These are phyloP conservation scores for Pungitius pungitius DNA, from an alignment of 2,113 vertebrate species.

Conservation along the genomic window DNA sequence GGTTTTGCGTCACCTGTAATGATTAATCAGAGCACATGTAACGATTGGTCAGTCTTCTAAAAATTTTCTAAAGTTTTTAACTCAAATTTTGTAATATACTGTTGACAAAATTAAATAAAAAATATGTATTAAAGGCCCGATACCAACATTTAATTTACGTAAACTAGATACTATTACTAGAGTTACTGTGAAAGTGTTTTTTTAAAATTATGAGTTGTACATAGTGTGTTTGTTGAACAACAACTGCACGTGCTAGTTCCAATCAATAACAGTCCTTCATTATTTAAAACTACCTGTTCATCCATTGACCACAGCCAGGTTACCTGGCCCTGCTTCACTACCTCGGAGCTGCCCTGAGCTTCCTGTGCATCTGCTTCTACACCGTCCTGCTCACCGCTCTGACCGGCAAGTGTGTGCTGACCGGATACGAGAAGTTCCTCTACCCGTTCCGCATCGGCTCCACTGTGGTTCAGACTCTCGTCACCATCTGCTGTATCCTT, in stretches of 20 bases:
- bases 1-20: slow-evolving; percentile 11
- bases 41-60: background rate
- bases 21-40: slow-evolving; percentile 6
- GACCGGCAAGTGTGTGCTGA: slow-evolving; percentile 73
- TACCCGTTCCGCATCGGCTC: slow-evolving; percentile 68
- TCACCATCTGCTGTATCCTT: slow-evolving; percentile 83
- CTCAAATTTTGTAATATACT: background rate
- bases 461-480: slow-evolving; percentile 63
- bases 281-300: background rate
- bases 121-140: background rate
- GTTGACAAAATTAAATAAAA: background rate
- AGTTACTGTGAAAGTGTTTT: too few relatives aligned
- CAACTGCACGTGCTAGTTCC: background rate
- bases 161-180: background rate
- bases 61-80: background rate
- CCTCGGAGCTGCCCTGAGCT: slow-evolving; percentile 80
- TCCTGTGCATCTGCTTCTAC: slow-evolving; percentile 79
- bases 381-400: slow-evolving; percentile 70
- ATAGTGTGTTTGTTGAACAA: background rate
- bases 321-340: slow-evolving; percentile 73
- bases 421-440: slow-evolving; percentile 74
- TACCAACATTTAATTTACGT: background rate
- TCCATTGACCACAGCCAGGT: slow-evolving; percentile 60
- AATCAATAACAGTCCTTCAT: background rate
- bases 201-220: background rate